Evolutionary conservation across 2,888 invertebrate genomes (phyloP).

Genomic region (Dryadula phaetusa): DNA sequence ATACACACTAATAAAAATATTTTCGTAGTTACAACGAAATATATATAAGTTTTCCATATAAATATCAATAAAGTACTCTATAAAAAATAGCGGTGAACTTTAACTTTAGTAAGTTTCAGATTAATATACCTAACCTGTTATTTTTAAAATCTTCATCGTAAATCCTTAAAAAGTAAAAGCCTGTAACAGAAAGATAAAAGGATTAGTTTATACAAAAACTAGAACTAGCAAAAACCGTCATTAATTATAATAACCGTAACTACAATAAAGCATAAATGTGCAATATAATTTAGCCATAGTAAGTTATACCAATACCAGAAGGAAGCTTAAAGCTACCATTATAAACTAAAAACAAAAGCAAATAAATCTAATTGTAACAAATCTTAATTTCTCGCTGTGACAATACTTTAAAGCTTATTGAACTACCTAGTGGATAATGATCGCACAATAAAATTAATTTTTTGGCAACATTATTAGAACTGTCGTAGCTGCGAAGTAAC

Average conservation of each 20-base stretch:
- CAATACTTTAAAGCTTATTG: conserved; percentile 25
- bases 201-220: not conserved
- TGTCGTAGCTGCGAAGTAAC: conserved; percentile 51
- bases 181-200: conserved; percentile 31
- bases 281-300: not conserved
- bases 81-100: not conserved
- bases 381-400: conserved; percentile 29
- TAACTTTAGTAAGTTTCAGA: conserved; percentile 6
- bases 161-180: conserved; percentile 36
- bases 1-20: not conserved
- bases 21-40: not conserved
- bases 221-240: not conserved
- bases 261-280: not conserved
- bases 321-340: conserved; percentile 56
- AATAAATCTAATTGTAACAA: conserved; percentile 57
- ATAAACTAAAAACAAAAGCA: conserved; percentile 65
- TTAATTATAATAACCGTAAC: not conserved
- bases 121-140: conserved; percentile 34
- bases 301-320: conserved; percentile 39
- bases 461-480: conserved; percentile 51
- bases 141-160: conserved; percentile 36
- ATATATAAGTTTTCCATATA: not conserved
- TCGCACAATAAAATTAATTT: conserved; percentile 47
- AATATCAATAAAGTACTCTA: not conserved
- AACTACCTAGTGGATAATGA: conserved; percentile 24